Base-by-base conservation (phyloP, 2,888 invertebrate genomes). In the Tiphia femorata region DNA sequence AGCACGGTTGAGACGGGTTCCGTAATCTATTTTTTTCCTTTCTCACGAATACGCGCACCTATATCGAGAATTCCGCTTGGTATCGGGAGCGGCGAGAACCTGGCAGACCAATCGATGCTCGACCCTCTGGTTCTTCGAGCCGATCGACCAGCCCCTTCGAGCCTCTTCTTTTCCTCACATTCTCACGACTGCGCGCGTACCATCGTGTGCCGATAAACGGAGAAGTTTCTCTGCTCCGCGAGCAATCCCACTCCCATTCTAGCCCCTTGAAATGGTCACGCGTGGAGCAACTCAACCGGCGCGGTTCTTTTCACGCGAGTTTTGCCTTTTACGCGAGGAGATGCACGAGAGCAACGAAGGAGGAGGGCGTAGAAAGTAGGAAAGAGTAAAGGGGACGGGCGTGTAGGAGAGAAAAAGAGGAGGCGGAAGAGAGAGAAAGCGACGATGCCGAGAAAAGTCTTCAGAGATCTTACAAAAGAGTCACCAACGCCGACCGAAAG, bases 241-340 rank as follows among this genome's bases (percentile, higher is more conserved):
- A 10, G 4, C 12, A 40, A n/a, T n/a, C n/a, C n/a, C n/a, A n/a
- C n/a, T n/a, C n/a, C n/a, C n/a, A n/a, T n/a, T n/a, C n/a, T n/a
- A n/a, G n/a, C n/a, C n/a, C n/a, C n/a, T n/a, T n/a, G n/a, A n/a
- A n/a, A n/a, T n/a, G n/a, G n/a, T n/a, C n/a, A n/a, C n/a, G n/a
- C n/a, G n/a, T n/a, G n/a, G 33, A 14, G 7, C 38, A 38, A 38
- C 17, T 38, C 17, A n/a, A n/a, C n/a, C n/a, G n/a, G 38, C 19
- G 14, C 38, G 38, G 38, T 20, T 14, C 33, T 38, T 19, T 38
- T 38, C 38, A 38, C 33, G 14, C 33, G 38, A 38, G 38, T 17
- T 38, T 38, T 19, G 38, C 19, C 19, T 38, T 17, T 38, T 19
- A 4, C 38, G 38, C 38, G 38, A 38, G 10, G 10, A 10, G 27